Evolutionary conservation across 2,113 vertebrate species (phyloP), one percentile per base, ranked within the genome.

Genomic region (Pterophyllum scalare): DNA sequence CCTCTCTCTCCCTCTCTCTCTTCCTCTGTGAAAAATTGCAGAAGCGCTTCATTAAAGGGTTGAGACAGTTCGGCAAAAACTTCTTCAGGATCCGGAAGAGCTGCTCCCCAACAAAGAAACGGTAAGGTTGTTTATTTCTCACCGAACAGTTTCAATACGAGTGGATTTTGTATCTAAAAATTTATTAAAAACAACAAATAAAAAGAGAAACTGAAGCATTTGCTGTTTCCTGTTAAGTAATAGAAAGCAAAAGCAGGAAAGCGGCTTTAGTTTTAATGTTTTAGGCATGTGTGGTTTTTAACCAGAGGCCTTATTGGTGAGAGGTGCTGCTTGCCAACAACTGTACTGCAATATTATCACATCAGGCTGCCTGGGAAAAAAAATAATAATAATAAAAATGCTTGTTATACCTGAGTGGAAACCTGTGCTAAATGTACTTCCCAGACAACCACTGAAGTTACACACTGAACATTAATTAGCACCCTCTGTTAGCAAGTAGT

Each of bases 31-130:
- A 77, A 89, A 93, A 93, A 79, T 87, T 92, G 85, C 96, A 98
- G 97, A 98, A 99, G 90, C 97, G 98, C 89, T 99, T 99, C 95
- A 98, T 98, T 95, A 99, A 99, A 94, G 98, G 98, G 13, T 94
- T 99, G 90, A 93, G 98, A 93, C 98, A 99, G 93, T 99, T 99
- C 89, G 98, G 98, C 91, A 99, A 99, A 96, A 99, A 99, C 98
- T 99, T 99, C 97, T 99, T 99, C 96, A 96, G 98, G 95, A 99
- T 99, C 95, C 96, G 98, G 88, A 99, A 95, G 98, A 98, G 92
- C 96, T 98, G 89, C 97, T 98, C 87, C 97, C 97, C 90, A 97
- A 96, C 95, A 98, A 98, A 96, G 97, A 98, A 91, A 98, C 97
- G 82, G 97, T 97, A 95, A 95, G 96, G 84, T n/a, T 3, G 49